Evolutionary conservation across 2,113 vertebrate species (phyloP).

Genomic region (Ammodytes marinus): DNA sequence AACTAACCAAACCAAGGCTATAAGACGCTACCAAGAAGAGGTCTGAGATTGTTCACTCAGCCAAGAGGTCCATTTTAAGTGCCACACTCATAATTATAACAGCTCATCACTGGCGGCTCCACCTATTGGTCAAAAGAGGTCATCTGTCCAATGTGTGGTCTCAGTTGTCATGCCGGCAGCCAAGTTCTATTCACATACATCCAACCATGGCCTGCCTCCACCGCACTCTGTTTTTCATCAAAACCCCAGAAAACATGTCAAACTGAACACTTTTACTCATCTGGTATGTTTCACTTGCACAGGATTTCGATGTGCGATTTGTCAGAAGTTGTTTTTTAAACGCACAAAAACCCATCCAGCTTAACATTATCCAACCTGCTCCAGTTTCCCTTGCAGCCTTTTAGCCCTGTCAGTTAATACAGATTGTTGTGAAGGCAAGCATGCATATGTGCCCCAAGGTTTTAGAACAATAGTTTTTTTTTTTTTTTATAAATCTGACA

Average conservation of each 20-base stretch:
- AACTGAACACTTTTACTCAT: conserved; percentile 62
- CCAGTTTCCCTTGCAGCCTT: conserved; percentile 32
- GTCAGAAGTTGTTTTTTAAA: conserved; percentile 60
- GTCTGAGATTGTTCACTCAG: conserved; percentile 27
- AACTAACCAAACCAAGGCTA: neutral
- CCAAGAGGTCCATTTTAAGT: conserved; percentile 40
- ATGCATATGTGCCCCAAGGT: neutral
- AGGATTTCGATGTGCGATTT: conserved; percentile 54
- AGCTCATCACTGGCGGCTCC: conserved; percentile 47
- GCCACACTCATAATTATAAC: conserved; percentile 35
- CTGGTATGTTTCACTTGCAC: conserved; percentile 71
- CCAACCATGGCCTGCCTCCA: conserved; percentile 75
- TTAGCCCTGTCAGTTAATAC: neutral
- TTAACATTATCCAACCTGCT: conserved; percentile 34
- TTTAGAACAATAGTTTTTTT: neutral
- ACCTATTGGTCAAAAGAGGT: conserved; percentile 64
- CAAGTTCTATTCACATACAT: conserved; percentile 64
- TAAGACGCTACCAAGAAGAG: conserved; percentile 2
- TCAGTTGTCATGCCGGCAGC: conserved; percentile 69
- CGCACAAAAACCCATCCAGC: conserved; percentile 36
- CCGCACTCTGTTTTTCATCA: conserved; percentile 76
- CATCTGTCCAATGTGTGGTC: conserved; percentile 76
- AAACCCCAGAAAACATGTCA: conserved; percentile 73
- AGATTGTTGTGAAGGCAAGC: neutral
- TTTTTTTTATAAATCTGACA: neutral